Base-by-base conservation (phyloP, 2,888 invertebrate genomes). In the Pristionchus fissidentatus region DNA sequence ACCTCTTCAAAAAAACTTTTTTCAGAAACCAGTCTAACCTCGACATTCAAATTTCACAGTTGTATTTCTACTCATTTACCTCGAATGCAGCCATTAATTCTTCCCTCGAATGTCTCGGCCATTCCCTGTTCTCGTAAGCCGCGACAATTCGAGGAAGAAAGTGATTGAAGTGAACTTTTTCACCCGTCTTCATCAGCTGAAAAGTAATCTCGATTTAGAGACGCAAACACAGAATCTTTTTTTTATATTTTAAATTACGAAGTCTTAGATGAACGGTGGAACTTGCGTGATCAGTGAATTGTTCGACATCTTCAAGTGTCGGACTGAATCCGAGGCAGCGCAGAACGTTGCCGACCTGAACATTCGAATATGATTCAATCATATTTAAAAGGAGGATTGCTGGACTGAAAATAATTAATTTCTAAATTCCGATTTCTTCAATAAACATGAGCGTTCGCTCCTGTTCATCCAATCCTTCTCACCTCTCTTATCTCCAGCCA, bases 121-220 rank as follows among this genome's bases (percentile, higher is more conserved):
- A 79, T 60, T 79, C 79, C n/a, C 43, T 55, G 26, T 35, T 57
- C 29, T 79, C 79, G 10, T 41, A 60, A n/a, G 79, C 79, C 26
- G 79, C 55, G 60, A 79, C 79, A 29, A 79, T 79, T 22, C 79
- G 55, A 43, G 55, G 79, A 38, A 79, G 79, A 49, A 79, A 79
- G n/a, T 79, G 79, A 79, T 79, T 60, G 43, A 79, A 79, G 43
- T 79, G 79, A 35, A 79, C 79, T 38, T 60, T 79, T 26, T 79
- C 79, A 3, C 79, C 79, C 35, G 55, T 79, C 60, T 57, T 55
- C 38, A 79, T 79, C 57, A 79, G 43, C 79, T 79, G 26, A 15
- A 79, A 49, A 15, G 77, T 15, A 32, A 60, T 13, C 46, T 10
- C 15, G 8, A 46, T 46, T 46, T 46, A 46, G 15, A 10, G 46